phyloP scores from a whole-genome alignment of 2,113 vertebrate species.

The Toxotes jaculatrix region DNA sequence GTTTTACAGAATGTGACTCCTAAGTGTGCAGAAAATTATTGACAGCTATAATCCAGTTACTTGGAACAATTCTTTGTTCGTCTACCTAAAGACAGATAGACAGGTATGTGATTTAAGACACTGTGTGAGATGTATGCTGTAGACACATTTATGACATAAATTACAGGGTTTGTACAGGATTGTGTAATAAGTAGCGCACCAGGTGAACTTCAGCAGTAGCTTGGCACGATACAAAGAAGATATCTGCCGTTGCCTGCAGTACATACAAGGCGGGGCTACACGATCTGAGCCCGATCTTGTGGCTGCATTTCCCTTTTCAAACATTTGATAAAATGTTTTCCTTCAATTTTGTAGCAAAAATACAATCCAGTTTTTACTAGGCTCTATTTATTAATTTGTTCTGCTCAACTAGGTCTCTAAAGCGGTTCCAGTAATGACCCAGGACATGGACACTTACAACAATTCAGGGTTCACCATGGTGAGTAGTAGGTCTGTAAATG shows the following conservation, averaged over 20 bases:
- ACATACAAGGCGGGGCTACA: not conserved
- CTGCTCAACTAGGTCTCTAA: constrained; percentile 18
- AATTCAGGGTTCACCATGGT: not conserved
- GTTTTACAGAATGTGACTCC: not conserved
- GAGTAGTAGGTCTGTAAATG: constrained; percentile 12
- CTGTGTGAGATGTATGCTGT: too few species aligned
- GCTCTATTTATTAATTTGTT: not conserved
- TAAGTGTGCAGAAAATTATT: not conserved
- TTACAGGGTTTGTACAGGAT: not conserved
- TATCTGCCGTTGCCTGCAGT: too few species aligned
- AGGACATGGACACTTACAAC: not conserved
- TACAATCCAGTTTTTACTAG: not conserved
- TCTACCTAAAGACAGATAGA: not conserved
- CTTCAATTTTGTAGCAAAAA: not conserved
- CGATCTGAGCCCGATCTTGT: not conserved
- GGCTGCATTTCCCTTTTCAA: not conserved
- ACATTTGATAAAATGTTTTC: not conserved
- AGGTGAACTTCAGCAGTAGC: not conserved
- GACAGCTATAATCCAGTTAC: constrained; percentile 1
- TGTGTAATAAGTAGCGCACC: not conserved
- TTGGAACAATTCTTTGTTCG: not conserved
- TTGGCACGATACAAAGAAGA: not conserved
- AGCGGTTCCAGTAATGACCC: too few species aligned
- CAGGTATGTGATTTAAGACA: not conserved
- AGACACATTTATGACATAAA: not conserved